Evolutionary conservation across 2,113 vertebrate species (phyloP).

Genomic region (Sarotherodon lohbergeri): DNA sequence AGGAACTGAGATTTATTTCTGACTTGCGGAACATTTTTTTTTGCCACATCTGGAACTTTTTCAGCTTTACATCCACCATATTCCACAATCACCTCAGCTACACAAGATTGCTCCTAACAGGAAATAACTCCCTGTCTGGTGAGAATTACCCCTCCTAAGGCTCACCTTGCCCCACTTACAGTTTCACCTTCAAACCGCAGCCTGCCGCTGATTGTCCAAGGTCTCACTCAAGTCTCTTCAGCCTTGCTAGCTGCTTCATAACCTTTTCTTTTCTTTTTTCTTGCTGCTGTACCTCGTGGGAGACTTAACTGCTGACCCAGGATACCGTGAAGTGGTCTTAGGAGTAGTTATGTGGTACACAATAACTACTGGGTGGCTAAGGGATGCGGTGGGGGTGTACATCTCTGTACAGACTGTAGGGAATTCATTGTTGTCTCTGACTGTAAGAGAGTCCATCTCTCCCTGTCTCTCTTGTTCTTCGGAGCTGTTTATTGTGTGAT

Average conservation of each 20-base stretch:
- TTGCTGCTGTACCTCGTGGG: not conserved
- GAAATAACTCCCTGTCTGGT: not conserved
- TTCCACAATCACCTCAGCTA: not conserved
- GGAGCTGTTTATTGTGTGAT: slow-evolving; percentile 47
- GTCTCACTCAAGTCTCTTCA: slow-evolving; percentile 22
- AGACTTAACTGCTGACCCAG: slow-evolving; percentile 21
- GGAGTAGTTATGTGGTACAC: slow-evolving; percentile 32
- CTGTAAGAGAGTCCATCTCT: not conserved
- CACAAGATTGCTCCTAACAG: not conserved
- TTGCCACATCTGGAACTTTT: not conserved
- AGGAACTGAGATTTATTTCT: not conserved
- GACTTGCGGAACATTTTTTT: not conserved
- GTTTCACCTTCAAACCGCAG: slow-evolving; percentile 24
- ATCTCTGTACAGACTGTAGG: not conserved
- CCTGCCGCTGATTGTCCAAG: not conserved
- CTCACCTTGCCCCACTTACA: slow-evolving; percentile 43
- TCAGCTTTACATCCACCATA: not conserved
- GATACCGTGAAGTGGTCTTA: slow-evolving; percentile 16
- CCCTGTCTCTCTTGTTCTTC: not conserved
- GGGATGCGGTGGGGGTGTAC: not conserved
- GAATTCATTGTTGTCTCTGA: slow-evolving; percentile 36
- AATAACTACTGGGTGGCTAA: slow-evolving; percentile 12
- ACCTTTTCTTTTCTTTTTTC: slow-evolving; percentile 17
- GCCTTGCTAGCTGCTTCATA: slow-evolving; percentile 4
- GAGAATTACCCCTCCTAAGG: slow-evolving; percentile 17